Percentiles rank a stretch among this genome's conserved stretches.
Conservation (phyloP, 2,797 vertebrate species). For the Poecilia gillii region DNA sequence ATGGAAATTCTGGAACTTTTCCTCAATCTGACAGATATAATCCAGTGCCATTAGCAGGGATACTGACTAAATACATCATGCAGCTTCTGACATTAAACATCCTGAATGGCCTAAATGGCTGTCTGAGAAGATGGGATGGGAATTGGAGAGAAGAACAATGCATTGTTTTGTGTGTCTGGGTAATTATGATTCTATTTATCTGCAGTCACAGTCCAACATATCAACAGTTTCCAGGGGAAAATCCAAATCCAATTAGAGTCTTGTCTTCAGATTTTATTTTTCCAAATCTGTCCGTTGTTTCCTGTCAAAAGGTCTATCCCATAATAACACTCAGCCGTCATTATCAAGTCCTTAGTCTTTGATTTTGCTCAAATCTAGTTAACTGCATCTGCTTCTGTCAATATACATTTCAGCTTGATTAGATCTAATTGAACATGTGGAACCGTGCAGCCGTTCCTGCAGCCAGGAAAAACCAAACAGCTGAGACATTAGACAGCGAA, state of each 20-base stretch:
- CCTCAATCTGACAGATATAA: slow-evolving; percentile 51
- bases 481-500: slow-evolving; percentile 39
- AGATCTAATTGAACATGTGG: slow-evolving; percentile 35
- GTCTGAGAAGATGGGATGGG: slow-evolving; percentile 34
- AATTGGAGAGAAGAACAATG: slow-evolving; percentile 46
- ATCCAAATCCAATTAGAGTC: slow-evolving; percentile 40
- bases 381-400: slow-evolving; percentile 70
- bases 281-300: slow-evolving; percentile 19
- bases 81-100: slow-evolving; percentile 53
- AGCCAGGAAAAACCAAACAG: slow-evolving; percentile 40
- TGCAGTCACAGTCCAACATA: slow-evolving; percentile 66
- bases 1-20: slow-evolving; percentile 40
- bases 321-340: slow-evolving; percentile 68
- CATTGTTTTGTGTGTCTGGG: slow-evolving; percentile 37
- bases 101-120: slow-evolving; percentile 42
- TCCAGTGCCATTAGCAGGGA: slow-evolving; percentile 51
- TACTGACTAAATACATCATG: slow-evolving; percentile 46
- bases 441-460: slow-evolving; percentile 31
- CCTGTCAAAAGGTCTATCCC: slow-evolving; percentile 62
- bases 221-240: slow-evolving; percentile 58
- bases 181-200: slow-evolving; percentile 61
- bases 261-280: not conserved
- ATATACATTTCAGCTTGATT: slow-evolving; percentile 62
- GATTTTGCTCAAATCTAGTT: slow-evolving; percentile 47
- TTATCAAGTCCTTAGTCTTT: slow-evolving; percentile 65